Evolutionary conservation across 2,888 invertebrate species (phyloP).

Genomic region (Adelphocoris suturalis): DNA sequence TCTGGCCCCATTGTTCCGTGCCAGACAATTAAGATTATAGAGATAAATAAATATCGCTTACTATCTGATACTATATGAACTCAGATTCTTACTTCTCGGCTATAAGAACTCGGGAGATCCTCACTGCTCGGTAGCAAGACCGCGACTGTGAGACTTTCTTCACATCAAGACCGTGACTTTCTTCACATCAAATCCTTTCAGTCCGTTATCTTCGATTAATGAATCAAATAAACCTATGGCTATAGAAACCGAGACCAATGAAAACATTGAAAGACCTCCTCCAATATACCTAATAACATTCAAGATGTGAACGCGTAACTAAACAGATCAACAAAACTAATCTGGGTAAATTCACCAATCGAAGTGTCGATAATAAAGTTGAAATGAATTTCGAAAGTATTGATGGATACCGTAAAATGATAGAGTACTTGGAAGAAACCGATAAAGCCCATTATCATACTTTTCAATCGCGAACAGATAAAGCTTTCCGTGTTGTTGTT

Average conservation of each 20-base stretch:
- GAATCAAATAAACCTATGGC: constrained; percentile 17
- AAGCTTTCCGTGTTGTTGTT: too few species aligned
- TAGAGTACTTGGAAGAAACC: background rate
- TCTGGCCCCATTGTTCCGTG: constrained; percentile 43
- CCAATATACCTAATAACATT: constrained; percentile 17
- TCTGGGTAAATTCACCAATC: background rate
- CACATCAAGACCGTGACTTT: too few species aligned
- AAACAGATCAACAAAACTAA: constrained; percentile 16
- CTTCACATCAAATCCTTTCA: constrained; percentile 30
- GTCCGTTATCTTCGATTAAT: background rate
- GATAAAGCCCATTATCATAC: constrained; percentile 26
- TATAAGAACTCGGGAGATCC: background rate
- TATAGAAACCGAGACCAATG: constrained; percentile 5
- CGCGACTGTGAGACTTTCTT: too few species aligned
- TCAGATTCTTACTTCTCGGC: constrained; percentile 3
- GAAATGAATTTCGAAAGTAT: constrained; percentile 9
- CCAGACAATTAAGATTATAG: background rate
- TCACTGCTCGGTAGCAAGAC: too few species aligned
- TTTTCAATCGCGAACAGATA: constrained; percentile 4
- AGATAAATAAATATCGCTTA: background rate
- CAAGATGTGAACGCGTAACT: background rate
- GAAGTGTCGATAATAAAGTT: constrained; percentile 17
- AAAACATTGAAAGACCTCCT: constrained; percentile 24
- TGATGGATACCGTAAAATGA: constrained; percentile 50
- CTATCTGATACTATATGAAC: background rate